phyloP scores from a whole-genome alignment of 92 coral and sea anemone genomes.

The Zoanthus gigantus region DNA sequence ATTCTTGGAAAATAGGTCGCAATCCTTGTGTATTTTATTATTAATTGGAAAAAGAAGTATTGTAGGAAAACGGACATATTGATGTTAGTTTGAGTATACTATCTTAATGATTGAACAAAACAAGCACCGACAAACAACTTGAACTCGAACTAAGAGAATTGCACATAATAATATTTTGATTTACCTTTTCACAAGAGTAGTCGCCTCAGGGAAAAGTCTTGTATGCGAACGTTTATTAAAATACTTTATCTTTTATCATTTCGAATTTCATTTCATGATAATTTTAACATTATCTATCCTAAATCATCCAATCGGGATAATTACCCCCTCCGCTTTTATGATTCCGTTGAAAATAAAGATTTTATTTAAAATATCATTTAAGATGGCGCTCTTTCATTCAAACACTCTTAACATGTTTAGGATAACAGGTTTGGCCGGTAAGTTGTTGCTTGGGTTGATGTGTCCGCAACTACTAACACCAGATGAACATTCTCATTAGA shows the following conservation, averaged over 20 bases:
- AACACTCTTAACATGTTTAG: background rate
- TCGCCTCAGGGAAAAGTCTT: background rate
- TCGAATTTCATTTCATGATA: background rate
- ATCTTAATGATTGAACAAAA: background rate
- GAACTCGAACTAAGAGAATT: background rate
- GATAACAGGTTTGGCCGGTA: background rate
- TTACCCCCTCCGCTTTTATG: background rate
- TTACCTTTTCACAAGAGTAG: background rate
- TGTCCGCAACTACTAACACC: background rate
- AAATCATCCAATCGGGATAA: background rate
- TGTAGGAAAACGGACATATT: background rate
- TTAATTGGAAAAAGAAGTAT: background rate
- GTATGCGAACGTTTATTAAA: background rate
- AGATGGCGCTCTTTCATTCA: background rate
- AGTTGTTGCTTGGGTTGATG: background rate
- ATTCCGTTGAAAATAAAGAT: slow-evolving; percentile 4
- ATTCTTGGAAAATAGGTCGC: background rate
- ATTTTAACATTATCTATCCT: background rate
- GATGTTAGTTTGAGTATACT: background rate
- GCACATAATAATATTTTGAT: background rate
- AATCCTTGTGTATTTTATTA: background rate
- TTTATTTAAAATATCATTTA: background rate
- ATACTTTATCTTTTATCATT: background rate
- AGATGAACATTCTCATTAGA: background rate
- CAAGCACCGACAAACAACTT: background rate